Percentiles rank a stretch among this genome's conserved stretches.
Conservation (phyloP, 1,140 invertebrate species). For the Leptinotarsa texana region DNA sequence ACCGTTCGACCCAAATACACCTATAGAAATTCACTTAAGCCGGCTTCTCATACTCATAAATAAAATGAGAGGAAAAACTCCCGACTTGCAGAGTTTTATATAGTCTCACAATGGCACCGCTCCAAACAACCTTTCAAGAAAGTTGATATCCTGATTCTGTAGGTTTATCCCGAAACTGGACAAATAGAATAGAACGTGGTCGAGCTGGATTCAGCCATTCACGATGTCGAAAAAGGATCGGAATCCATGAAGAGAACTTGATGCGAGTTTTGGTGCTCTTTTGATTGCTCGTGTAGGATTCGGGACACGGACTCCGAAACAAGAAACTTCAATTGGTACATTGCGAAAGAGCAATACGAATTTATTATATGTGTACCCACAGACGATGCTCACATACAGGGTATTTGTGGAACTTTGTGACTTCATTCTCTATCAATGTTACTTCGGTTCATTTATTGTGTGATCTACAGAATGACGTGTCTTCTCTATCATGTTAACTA, state of each 20-base stretch:
- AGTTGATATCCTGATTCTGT: conserved; percentile 43
- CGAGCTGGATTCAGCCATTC: conserved; percentile 29
- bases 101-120: conserved; percentile 26
- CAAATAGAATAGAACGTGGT: conserved; percentile 39
- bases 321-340: conserved; percentile 41
- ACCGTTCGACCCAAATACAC: neutral
- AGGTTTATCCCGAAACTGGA: conserved; percentile 38
- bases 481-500: too few relatives aligned
- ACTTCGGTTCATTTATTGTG: too few relatives aligned
- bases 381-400: neutral
- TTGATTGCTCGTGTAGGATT: conserved; percentile 36
- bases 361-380: conserved; percentile 26
- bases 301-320: conserved; percentile 35
- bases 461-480: too few relatives aligned
- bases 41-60: conserved; percentile 29
- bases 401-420: too few relatives aligned
- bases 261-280: conserved; percentile 33
- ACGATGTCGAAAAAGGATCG: conserved; percentile 21
- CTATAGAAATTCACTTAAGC: conserved; percentile 20
- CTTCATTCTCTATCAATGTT: too few relatives aligned
- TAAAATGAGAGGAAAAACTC: conserved; percentile 29
- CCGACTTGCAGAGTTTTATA: conserved; percentile 29
- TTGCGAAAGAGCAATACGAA: conserved; percentile 36
- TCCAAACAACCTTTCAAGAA: conserved; percentile 38
- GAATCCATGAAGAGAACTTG: conserved; percentile 26